A percentile compares a stretch with the other conserved stretches of the same genome.
These are phyloP conservation scores for Andinoacara biseriatus DNA, from an alignment of 2,113 vertebrate genomes.

Conservation along the genomic window DNA sequence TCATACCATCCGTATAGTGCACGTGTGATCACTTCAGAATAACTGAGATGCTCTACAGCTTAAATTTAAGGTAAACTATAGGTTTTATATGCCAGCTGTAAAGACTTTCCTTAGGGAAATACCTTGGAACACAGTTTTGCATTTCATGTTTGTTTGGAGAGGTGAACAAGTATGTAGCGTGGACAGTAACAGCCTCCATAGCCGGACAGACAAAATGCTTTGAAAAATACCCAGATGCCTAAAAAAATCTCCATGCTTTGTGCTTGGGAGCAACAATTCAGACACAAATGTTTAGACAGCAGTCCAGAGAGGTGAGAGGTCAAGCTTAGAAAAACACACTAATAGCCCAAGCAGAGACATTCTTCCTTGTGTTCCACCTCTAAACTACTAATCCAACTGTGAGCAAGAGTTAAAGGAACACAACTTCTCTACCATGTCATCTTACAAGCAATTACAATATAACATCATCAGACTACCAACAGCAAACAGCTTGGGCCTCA, in stretches of 20 bases:
- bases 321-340: constrained; percentile 17
- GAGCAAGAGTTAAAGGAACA: neutral
- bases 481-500: neutral
- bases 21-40: neutral
- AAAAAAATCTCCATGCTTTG: constrained; percentile 16
- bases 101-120: neutral
- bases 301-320: constrained; percentile 1
- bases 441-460: neutral
- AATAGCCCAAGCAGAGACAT: neutral
- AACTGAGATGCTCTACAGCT: neutral
- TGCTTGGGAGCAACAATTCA: constrained; percentile 32
- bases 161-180: neutral
- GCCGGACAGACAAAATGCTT: neutral
- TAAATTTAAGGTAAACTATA: neutral
- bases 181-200: neutral
- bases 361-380: neutral
- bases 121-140: neutral
- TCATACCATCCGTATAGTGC: neutral
- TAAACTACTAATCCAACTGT: neutral
- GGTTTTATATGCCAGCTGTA: neutral
- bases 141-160: neutral
- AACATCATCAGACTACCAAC: neutral
- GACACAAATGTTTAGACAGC: constrained; percentile 41
- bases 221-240: constrained; percentile 16
- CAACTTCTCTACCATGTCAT: neutral